Evolutionary conservation across 2,888 invertebrate genomes (phyloP).

Genomic region (Syritta pipiens): DNA sequence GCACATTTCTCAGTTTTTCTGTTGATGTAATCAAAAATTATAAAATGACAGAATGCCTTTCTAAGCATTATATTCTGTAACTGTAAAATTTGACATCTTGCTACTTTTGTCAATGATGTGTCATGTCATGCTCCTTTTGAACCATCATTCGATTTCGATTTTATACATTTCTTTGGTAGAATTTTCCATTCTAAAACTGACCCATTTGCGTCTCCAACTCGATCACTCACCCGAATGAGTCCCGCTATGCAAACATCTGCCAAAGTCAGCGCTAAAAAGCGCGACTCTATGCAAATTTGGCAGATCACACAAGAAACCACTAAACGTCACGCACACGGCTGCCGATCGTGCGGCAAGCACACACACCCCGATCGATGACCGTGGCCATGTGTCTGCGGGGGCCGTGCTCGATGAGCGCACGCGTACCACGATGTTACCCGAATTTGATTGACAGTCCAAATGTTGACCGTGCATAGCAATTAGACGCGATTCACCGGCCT

Average conservation of each 20-base stretch:
- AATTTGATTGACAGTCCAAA: conserved; percentile 59
- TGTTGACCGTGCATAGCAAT: conserved; percentile 53
- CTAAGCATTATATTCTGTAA: too few relatives aligned
- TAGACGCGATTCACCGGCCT: conserved; percentile 44
- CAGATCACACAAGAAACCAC: background rate
- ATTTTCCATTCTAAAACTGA: too few relatives aligned
- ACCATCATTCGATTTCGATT: too few relatives aligned
- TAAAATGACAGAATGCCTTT: too few relatives aligned
- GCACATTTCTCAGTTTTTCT: too few relatives aligned
- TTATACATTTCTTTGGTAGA: too few relatives aligned
- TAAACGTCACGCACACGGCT: conserved; percentile 21
- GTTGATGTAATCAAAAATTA: too few relatives aligned
- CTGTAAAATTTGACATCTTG: too few relatives aligned
- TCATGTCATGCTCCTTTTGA: too few relatives aligned
- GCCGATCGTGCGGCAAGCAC: too few relatives aligned
- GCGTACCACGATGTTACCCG: conserved; percentile 42
- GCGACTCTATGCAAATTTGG: conserved; percentile 40
- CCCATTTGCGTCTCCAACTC: background rate
- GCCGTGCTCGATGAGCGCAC: background rate
- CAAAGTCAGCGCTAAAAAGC: background rate
- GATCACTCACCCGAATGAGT: conserved; percentile 17
- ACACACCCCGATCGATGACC: conserved; percentile 4
- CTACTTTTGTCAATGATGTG: too few relatives aligned
- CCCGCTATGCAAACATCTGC: conserved; percentile 10
- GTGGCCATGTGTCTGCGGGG: conserved; percentile 7